Evolutionary conservation across 64 coral and sea anemone species (phyloP), one percentile per base, ranked within the genome.

Genomic region (Platygyra sinensis): DNA sequence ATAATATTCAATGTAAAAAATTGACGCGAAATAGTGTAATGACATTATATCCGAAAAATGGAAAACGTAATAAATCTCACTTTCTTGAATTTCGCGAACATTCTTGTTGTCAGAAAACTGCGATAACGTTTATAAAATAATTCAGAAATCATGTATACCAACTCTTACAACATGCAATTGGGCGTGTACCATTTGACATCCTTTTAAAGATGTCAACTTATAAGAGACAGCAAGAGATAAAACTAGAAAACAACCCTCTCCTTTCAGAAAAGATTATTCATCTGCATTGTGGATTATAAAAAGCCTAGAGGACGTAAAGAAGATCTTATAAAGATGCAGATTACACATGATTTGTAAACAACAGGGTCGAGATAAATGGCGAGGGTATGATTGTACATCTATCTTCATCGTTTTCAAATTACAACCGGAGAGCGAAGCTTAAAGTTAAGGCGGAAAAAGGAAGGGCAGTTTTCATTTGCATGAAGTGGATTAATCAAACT

Each of bases 401-500:
- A 29, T 83, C 60, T 12, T 22, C 54, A 46, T 39, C 60, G 16
- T 80, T 85, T 85, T 61, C 24, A 14, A 24, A 85, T 85, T 39
- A 85, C 42, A 22, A 85, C 63, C 81, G 62, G 38, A 51, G 18
- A 71, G 49, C 63, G 36, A 18, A 22, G 81, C 81, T 85, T 51
- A 51, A 46, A 83, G n/a, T 38, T 42, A 9, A 69, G 38, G 60
- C 62, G 59, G 61, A 49, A 85, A 85, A 72, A 85, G 63, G 60
- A 71, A 71, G 81, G 60, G 36, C 36, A 85, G 62, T 29, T 52
- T 72, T 51, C 15, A 71, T 85, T 85, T 46, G 30, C 33, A n/a
- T 71, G 63, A 85, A 85, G 33, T 67, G n/a, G 63, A 85, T 85
- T 85, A 85, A 85, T 71, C 81, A 85, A 85, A 85, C 33, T 85